Percentiles rank a stretch among this genome's conserved stretches.
These are phyloP conservation scores for Eulemur albifrons DNA, from an alignment of 2,797 vertebrate species.

Conservation along the genomic window DNA sequence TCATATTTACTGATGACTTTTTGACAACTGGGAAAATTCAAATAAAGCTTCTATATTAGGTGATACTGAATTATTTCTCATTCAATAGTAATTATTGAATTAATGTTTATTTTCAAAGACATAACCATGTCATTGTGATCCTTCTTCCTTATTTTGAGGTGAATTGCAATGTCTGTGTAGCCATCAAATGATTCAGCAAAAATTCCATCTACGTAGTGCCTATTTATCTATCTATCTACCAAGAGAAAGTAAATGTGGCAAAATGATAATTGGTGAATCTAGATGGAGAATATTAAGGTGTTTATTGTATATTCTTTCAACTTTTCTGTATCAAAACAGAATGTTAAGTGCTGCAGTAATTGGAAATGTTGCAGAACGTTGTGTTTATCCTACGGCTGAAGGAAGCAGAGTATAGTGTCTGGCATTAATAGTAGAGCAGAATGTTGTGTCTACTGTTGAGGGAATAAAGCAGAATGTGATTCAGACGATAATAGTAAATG, in stretches of 20 bases:
- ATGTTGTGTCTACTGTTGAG: background rate
- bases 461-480: background rate
- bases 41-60: background rate
- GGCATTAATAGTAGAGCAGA: background rate
- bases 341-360: background rate
- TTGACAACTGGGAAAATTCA: background rate
- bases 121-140: background rate
- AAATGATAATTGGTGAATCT: background rate
- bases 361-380: background rate
- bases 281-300: background rate
- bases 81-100: background rate
- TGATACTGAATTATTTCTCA: background rate
- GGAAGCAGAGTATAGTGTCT: background rate
- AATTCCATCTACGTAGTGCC: background rate
- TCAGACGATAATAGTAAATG: accelerated
- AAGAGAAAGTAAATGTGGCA: background rate
- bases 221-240: background rate
- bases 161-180: background rate
- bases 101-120: background rate
- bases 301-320: background rate
- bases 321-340: background rate
- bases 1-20: background rate
- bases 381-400: background rate
- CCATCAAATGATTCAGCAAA: background rate
- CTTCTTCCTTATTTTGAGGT: background rate